These are phyloP conservation scores for Dascyllus trimaculatus DNA, from an alignment of 2,113 vertebrate species.

Conservation along the genomic window DNA sequence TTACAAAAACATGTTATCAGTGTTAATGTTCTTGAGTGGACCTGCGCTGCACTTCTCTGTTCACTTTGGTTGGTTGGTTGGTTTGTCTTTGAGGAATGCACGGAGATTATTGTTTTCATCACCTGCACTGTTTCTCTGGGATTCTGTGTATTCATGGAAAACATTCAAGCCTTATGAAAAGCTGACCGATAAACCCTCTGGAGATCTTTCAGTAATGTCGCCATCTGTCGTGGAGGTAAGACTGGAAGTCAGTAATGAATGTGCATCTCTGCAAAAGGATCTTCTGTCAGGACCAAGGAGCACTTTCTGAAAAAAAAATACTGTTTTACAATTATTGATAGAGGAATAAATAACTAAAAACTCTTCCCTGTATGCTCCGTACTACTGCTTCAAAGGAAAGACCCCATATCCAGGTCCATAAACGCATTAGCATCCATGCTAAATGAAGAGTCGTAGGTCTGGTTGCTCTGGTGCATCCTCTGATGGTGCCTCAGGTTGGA, in stretches of 20 bases:
- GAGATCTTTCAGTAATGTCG: constrained; percentile 17
- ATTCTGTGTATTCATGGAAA: constrained; percentile 44
- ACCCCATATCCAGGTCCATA: constrained; percentile 81
- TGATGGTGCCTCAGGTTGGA: constrained; percentile 89
- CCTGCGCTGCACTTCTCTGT: constrained; percentile 38
- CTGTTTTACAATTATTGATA: constrained; percentile 81
- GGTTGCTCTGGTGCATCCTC: constrained; percentile 87
- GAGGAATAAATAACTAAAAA: constrained; percentile 52
- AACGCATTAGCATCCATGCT: constrained; percentile 85
- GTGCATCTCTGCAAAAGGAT: constrained; percentile 27
- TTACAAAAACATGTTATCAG: constrained; percentile 44
- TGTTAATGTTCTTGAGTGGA: constrained; percentile 30
- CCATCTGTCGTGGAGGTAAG: constrained; percentile 57
- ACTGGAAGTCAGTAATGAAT: constrained; percentile 50
- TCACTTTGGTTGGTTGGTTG: constrained; percentile 67
- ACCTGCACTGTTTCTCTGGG: neutral
- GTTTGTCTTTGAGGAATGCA: constrained; percentile 38
- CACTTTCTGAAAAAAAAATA: constrained; percentile 57
- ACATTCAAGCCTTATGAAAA: constrained; percentile 52
- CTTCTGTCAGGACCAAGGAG: constrained; percentile 35
- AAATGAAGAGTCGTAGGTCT: constrained; percentile 84
- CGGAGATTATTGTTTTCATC: neutral
- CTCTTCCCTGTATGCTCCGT: constrained; percentile 34
- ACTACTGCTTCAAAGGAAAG: constrained; percentile 75
- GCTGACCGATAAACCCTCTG: constrained; percentile 20